These are phyloP conservation scores for Sussaba pulchella DNA, from an alignment of 2,888 invertebrate species.

Conservation along the genomic window DNA sequence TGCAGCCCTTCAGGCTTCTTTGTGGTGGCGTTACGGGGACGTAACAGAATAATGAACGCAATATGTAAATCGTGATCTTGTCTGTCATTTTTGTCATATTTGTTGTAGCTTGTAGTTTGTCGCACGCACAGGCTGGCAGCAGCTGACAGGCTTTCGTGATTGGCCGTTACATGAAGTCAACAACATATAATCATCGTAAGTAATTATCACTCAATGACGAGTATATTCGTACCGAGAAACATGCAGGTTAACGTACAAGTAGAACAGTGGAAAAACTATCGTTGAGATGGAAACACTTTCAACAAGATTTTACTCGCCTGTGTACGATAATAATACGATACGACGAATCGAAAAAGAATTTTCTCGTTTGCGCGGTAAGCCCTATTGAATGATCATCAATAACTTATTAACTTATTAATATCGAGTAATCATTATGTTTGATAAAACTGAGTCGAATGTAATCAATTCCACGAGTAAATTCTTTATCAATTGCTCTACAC, in stretches of 20 bases:
- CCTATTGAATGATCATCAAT: background rate
- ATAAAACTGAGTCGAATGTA: too few relatives aligned
- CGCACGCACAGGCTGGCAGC: too few relatives aligned
- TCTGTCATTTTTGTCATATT: too few relatives aligned
- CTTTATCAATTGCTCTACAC: constrained; percentile 29
- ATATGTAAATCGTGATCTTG: too few relatives aligned
- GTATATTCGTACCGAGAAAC: background rate
- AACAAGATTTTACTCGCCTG: constrained; percentile 69
- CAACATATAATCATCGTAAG: too few relatives aligned
- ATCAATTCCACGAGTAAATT: background rate
- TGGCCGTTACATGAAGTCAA: too few relatives aligned
- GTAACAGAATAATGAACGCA: too few relatives aligned
- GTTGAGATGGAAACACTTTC: constrained; percentile 63
- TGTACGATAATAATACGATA: constrained; percentile 77
- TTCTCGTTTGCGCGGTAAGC: constrained; percentile 78
- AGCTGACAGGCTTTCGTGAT: too few relatives aligned
- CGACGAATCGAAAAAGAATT: constrained; percentile 77
- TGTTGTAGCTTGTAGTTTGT: too few relatives aligned
- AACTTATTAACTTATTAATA: background rate
- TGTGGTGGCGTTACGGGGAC: too few relatives aligned
- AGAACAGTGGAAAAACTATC: constrained; percentile 69
- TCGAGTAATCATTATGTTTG: too few relatives aligned
- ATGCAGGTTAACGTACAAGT: constrained; percentile 57
- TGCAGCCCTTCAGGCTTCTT: too few relatives aligned
- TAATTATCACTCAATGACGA: constrained; percentile 65